phyloP scores from a whole-genome alignment of 2,113 vertebrate genomes.

The Zapus hudsonius region DNA sequence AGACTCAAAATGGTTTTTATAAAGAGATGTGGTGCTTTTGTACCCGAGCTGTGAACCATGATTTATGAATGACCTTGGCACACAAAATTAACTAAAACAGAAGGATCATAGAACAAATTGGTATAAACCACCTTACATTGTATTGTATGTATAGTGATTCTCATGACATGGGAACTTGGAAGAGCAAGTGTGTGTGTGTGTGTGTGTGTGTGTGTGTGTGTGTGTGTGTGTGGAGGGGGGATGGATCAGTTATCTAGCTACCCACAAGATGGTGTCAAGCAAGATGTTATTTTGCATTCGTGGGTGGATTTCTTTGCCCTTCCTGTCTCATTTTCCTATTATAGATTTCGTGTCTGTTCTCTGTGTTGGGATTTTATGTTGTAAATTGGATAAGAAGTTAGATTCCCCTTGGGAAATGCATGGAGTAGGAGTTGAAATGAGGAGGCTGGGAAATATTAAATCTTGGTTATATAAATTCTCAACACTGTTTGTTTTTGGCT shows the following conservation, averaged over 20 bases:
- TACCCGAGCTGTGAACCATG: background rate
- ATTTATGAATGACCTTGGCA: background rate
- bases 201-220: too few species aligned
- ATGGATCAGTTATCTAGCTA: constrained; percentile 50
- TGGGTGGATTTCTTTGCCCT: constrained; percentile 10
- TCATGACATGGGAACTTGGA: background rate
- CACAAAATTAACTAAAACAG: background rate
- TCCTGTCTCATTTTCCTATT: background rate
- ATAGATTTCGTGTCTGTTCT: background rate
- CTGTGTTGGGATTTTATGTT: background rate
- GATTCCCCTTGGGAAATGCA: background rate
- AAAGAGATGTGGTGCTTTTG: background rate
- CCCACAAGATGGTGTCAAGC: constrained; percentile 73
- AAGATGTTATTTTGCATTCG: constrained; percentile 42
- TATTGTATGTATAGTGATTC: background rate
- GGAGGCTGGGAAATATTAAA: constrained; percentile 37
- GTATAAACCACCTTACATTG: background rate
- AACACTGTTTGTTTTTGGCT: constrained; percentile 16
- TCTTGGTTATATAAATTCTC: constrained; percentile 37
- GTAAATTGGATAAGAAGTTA: background rate
- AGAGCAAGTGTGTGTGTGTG: too few species aligned
- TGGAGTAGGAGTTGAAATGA: constrained; percentile 44
- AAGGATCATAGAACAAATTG: background rate
- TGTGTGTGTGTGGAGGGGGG: too few species aligned
- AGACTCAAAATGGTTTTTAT: background rate